Conservation (phyloP, 2,113 vertebrate species). For the Austrofundulus limnaeus region DNA sequence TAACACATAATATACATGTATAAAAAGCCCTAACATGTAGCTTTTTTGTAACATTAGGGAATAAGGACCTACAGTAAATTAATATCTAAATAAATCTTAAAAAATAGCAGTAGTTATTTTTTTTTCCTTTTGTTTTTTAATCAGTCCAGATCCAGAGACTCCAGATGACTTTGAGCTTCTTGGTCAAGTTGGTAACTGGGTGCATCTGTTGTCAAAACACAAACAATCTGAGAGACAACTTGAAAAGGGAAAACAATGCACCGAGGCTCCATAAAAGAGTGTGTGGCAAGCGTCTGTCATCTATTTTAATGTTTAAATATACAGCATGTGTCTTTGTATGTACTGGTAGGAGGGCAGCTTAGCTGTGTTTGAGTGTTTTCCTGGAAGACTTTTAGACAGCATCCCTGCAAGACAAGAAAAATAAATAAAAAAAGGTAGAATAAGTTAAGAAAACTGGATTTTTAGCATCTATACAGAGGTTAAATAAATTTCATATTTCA, state of each 20-base stretch:
- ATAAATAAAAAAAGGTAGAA: constrained; percentile 27
- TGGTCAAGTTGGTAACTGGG: constrained; percentile 51
- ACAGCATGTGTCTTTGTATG: constrained; percentile 5
- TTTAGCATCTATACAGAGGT: neutral
- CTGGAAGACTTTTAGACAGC: constrained; percentile 58
- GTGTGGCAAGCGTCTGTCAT: constrained; percentile 57
- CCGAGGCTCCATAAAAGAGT: constrained; percentile 55
- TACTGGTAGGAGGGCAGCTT: neutral
- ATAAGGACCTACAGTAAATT: too few relatives aligned
- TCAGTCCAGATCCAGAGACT: constrained; percentile 28
- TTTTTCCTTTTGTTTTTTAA: too few relatives aligned
- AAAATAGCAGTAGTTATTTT: constrained; percentile 22
- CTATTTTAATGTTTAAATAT: constrained; percentile 26
- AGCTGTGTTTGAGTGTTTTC: constrained; percentile 24
- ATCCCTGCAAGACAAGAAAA: constrained; percentile 67
- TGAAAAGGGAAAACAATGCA: constrained; percentile 63
- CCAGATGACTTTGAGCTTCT: constrained; percentile 33
- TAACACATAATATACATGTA: constrained; percentile 3
- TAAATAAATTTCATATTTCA: constrained; percentile 20
- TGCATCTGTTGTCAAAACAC: constrained; percentile 51
- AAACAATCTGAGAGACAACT: constrained; percentile 35
- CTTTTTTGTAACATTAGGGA: constrained; percentile 4
- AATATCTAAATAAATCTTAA: too few relatives aligned
- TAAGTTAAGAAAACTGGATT: constrained; percentile 20
- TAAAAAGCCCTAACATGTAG: constrained; percentile 4